Percentiles rank a stretch among this genome's conserved stretches.
Conservation (phyloP, 2,113 vertebrate species). For the Psammodynastes pulverulentus region DNA sequence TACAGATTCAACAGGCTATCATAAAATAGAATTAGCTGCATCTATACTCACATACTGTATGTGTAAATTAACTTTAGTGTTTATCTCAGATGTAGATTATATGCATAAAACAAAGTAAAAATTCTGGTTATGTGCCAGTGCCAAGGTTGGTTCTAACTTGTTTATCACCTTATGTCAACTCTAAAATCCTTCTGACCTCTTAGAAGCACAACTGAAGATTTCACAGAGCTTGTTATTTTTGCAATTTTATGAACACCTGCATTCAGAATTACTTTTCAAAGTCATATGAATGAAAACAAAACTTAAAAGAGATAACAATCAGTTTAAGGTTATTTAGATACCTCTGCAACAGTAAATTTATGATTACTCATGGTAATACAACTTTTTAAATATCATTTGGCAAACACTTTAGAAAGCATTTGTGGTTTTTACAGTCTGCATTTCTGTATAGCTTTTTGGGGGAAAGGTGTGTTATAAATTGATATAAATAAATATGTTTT, state of each 20-base stretch:
- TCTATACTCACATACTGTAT: not conserved
- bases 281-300: not conserved
- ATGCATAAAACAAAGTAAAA: not conserved
- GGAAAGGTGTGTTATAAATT: not conserved
- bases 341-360: not conserved
- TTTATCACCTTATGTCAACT: not conserved
- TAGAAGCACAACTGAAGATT: not conserved
- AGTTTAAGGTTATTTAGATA: not conserved
- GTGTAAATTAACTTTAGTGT: not conserved
- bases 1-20: not conserved
- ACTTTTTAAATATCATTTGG: not conserved
- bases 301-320: not conserved
- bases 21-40: not conserved
- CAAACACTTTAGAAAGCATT: not conserved
- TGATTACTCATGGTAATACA: not conserved
- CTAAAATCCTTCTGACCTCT: not conserved
- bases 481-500: not conserved
- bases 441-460: not conserved
- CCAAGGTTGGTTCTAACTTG: not conserved
- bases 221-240: not conserved
- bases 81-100: not conserved
- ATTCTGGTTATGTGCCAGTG: not conserved
- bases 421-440: not conserved
- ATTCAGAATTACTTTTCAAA: not conserved
- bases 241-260: constrained; percentile 24